Base-by-base conservation (phyloP, 2,113 vertebrate species). In the Elachura formosa region DNA sequence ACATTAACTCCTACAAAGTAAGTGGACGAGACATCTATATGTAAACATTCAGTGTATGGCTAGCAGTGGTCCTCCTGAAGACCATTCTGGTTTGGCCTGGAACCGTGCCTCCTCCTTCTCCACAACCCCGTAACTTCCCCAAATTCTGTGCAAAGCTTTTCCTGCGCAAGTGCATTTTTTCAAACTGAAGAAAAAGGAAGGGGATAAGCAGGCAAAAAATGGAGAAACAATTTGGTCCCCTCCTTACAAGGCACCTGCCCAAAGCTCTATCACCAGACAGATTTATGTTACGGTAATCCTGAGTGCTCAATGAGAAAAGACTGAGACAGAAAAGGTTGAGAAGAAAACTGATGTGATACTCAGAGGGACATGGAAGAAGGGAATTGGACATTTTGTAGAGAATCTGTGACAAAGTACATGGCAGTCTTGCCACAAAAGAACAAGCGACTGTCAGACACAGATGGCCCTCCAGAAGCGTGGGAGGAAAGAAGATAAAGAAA, bases 401-500 rank as follows among this genome's bases (percentile, higher is more conserved):
- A 87, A 83, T 86, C 56, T 94, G 36, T 21, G 52, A 87, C 45
- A 89, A 89, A 96, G 89, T 81, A 95, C 61, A 63, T 63, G 52
- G 45, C 71, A 92, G 91, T 78, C 89, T 95, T 66, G 80, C 78
- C 67, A 83, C 61, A 96, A 89, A 93, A 76, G 85, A 91, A 87
- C 33, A 94, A 92, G 75, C 8, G 59, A 94, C 89, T 84, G 89
- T 94, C 62, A 72, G 79, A 95, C 74, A 94, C 93, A 96, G 84
- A 89, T 33, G 49, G 63, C 80, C 77, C 95, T 93, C 89, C 95
- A 90, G 89, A 95, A 96, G 88, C 29, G 43, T 90, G 79, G 54
- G 86, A 96, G 64, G 34, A 88, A 95, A 91, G 89, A 87, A 79
- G 77, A 88, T 89, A 74, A 89, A 93, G 87, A 93, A 80, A 96